A percentile compares a stretch with the other conserved stretches of the same genome.
These are phyloP conservation scores for Planiliza haematocheilus DNA, from an alignment of 2,113 vertebrate species.

Conservation along the genomic window DNA sequence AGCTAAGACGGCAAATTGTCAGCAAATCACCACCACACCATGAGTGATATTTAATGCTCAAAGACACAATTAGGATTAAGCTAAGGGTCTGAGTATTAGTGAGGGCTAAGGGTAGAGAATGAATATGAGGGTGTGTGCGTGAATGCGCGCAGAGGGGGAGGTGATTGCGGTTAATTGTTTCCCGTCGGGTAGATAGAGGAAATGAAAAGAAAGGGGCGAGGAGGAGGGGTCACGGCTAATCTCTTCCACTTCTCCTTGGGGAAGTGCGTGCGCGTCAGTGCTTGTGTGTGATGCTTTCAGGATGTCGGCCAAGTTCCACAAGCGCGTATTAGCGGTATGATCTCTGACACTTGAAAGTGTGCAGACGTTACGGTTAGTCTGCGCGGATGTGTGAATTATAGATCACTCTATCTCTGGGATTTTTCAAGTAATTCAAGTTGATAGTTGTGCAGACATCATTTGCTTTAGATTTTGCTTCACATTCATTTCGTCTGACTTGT, in stretches of 20 bases:
- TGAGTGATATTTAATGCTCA: slow-evolving; percentile 4
- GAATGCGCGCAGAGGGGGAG: slow-evolving; percentile 27
- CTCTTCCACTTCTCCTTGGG: slow-evolving; percentile 65
- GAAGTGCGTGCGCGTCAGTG: slow-evolving; percentile 16
- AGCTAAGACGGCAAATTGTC: slow-evolving; percentile 8
- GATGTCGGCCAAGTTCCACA: slow-evolving; percentile 1
- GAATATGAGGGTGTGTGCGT: slow-evolving; percentile 24
- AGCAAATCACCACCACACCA: slow-evolving; percentile 2
- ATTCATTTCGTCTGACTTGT: not conserved
- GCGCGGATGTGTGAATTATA: not conserved
- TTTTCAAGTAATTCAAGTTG: not conserved
- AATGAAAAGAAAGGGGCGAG: slow-evolving; percentile 80
- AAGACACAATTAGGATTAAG: slow-evolving; percentile 27
- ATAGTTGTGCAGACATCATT: not conserved
- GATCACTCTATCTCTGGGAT: not conserved
- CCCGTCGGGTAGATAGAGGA: slow-evolving; percentile 70
- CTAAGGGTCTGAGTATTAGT: slow-evolving; percentile 27
- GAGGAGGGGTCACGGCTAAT: slow-evolving; percentile 80
- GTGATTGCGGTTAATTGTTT: slow-evolving; percentile 88
- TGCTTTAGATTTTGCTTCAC: not conserved
- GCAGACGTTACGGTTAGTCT: not conserved
- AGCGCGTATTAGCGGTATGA: slow-evolving; percentile 5
- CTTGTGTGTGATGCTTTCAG: slow-evolving; percentile 13
- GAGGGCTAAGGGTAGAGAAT: slow-evolving; percentile 49
- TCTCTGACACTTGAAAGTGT: slow-evolving; percentile 6